These are phyloP conservation scores for Hassar affinis DNA, from an alignment of 2,113 vertebrate genomes.

Conservation along the genomic window DNA sequence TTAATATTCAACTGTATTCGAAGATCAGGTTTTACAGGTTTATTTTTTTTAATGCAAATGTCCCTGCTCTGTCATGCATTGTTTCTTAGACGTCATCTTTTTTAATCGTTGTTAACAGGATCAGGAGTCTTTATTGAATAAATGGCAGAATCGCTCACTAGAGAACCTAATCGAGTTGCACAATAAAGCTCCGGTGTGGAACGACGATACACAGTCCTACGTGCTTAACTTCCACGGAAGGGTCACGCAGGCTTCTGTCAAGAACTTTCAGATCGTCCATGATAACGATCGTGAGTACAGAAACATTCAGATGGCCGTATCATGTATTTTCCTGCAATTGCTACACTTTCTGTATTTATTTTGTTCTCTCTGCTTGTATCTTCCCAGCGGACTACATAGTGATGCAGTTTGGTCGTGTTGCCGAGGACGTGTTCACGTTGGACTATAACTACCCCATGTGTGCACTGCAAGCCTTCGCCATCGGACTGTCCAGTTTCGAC, in stretches of 20 bases:
- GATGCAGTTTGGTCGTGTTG: slow-evolving; percentile 96
- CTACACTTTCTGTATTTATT: neutral
- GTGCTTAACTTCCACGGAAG: slow-evolving; percentile 96
- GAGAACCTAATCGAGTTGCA: slow-evolving; percentile 93
- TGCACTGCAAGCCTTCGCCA: slow-evolving; percentile 94
- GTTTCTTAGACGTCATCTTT: neutral
- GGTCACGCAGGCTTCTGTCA: slow-evolving; percentile 94
- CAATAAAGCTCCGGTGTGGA: slow-evolving; percentile 97
- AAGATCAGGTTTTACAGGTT: neutral
- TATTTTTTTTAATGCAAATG: neutral
- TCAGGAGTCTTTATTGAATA: slow-evolving; percentile 84
- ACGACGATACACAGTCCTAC: slow-evolving; percentile 94
- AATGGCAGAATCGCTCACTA: slow-evolving; percentile 85
- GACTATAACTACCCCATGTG: slow-evolving; percentile 97
- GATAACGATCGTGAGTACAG: slow-evolving; percentile 87
- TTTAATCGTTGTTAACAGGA: slow-evolving; percentile 71
- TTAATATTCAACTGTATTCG: neutral
- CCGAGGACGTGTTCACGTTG: slow-evolving; percentile 92
- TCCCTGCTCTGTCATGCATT: neutral
- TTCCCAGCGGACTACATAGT: slow-evolving; percentile 90
- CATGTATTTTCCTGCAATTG: too few relatives aligned
- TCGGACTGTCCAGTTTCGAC: slow-evolving; percentile 95
- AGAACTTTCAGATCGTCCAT: slow-evolving; percentile 98
- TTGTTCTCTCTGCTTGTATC: neutral
- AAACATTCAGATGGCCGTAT: neutral